Conservation (phyloP, 2,113 vertebrate species). For the Melozone crissalis region DNA sequence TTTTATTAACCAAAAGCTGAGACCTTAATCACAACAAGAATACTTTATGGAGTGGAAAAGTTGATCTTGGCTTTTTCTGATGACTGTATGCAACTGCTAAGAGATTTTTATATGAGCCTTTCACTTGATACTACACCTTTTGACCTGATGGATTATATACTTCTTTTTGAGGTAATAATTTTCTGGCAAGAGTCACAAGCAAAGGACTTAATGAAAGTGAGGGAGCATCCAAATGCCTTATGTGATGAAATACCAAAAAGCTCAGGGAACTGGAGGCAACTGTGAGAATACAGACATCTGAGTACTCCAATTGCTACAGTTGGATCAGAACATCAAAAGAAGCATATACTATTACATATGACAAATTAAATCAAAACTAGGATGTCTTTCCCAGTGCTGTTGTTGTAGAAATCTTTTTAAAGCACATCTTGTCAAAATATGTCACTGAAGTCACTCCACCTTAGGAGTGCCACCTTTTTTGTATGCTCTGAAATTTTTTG, state of each 20-base stretch:
- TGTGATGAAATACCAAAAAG: not conserved
- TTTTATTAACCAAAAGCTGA: not conserved
- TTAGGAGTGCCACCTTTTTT: rapidly evolving
- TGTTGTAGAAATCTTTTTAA: not conserved
- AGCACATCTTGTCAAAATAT: not conserved
- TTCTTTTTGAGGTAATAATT: not conserved
- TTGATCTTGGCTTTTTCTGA: not conserved
- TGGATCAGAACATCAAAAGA: not conserved
- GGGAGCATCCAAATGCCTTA: not conserved
- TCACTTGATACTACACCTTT: not conserved
- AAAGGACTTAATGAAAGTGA: not conserved
- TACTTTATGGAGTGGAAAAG: not conserved
- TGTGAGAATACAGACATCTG: not conserved
- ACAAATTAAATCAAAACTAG: not conserved
- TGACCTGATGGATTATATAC: not conserved
- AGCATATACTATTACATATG: not conserved
- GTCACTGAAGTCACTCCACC: not conserved
- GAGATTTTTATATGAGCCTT: not conserved
- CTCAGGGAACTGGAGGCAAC: not conserved
- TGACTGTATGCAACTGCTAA: not conserved
- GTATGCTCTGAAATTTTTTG: not conserved
- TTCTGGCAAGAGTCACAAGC: not conserved
- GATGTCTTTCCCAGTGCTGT: not conserved
- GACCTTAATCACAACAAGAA: not conserved
- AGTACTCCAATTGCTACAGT: not conserved